Percentiles rank a stretch among this genome's conserved stretches.
Conservation (phyloP, 2,888 invertebrate genomes). For the Petrolisthes manimaculis region DNA sequence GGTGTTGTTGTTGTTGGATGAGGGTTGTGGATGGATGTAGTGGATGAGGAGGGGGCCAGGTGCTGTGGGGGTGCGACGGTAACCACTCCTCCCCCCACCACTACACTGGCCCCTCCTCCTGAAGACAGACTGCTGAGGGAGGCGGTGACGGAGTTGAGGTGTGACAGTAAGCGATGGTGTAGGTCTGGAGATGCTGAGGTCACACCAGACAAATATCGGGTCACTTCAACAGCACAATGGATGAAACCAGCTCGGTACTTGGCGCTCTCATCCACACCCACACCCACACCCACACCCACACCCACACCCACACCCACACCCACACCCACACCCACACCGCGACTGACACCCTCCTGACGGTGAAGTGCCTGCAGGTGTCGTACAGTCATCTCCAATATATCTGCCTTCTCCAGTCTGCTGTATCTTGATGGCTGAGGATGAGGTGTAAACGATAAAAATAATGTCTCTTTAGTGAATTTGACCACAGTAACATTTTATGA, state of each 20-base stretch:
- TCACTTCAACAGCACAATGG: slow-evolving; percentile 55
- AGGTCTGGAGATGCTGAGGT: slow-evolving; percentile 33
- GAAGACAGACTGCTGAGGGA: slow-evolving; percentile 16
- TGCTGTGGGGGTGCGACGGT: slow-evolving; percentile 28
- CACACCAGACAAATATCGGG: slow-evolving; percentile 37
- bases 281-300: neutral
- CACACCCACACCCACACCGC: slow-evolving; percentile 17
- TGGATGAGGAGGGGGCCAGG: slow-evolving; percentile 2
- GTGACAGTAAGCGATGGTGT: slow-evolving; percentile 34
- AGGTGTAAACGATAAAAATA: no score
- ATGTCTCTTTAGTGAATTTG: no score
- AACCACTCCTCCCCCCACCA: slow-evolving; percentile 38
- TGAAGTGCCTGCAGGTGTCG: slow-evolving; percentile 90
- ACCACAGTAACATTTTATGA: no score
- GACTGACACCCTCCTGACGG: slow-evolving; percentile 73
- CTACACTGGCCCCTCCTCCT: slow-evolving; percentile 29
- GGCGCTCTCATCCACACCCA: slow-evolving; percentile 42
- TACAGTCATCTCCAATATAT: slow-evolving; percentile 96
- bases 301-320: neutral
- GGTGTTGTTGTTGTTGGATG: neutral
- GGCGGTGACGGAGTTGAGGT: slow-evolving; percentile 47
- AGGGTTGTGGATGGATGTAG: neutral
- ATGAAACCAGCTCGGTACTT: slow-evolving; percentile 57
- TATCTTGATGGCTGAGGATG: slow-evolving; percentile 85
- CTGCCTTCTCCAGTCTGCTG: slow-evolving; percentile 95